These are phyloP conservation scores for Allenopithecus nigroviridis DNA, from an alignment of 2,797 vertebrate species.

Conservation along the genomic window DNA sequence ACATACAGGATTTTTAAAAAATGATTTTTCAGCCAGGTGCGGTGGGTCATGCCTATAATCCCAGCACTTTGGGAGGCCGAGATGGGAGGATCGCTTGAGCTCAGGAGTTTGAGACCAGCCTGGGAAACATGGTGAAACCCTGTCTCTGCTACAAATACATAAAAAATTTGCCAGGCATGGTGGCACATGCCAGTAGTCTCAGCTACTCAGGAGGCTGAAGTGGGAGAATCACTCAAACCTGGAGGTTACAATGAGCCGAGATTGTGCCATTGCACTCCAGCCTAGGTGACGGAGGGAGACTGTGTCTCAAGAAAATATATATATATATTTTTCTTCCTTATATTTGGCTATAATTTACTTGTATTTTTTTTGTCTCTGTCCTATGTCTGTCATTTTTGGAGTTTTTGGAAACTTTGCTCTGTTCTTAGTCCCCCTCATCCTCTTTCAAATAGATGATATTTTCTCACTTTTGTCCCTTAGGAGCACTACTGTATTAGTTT, in stretches of 20 bases:
- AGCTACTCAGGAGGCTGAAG: not conserved
- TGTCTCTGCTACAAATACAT: not conserved
- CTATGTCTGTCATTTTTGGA: not conserved
- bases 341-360: not conserved
- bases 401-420: not conserved
- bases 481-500: constrained; percentile 15
- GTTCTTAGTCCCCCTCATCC: not conserved
- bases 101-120: not conserved
- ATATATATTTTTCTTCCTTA: not conserved
- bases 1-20: not conserved
- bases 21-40: not conserved
- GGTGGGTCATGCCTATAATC: not conserved
- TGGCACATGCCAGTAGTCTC: not conserved
- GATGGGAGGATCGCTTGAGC: not conserved
- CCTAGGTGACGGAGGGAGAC: not conserved
- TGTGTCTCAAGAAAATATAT: not conserved
- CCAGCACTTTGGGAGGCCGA: not conserved
- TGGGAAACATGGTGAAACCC: not conserved
- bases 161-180: not conserved
- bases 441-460: constrained; percentile 3
- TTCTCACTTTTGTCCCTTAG: not conserved
- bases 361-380: not conserved
- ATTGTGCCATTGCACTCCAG: not conserved
- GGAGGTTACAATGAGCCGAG: not conserved
- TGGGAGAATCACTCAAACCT: not conserved